These are phyloP conservation scores for Hippocampus mohnikei DNA, from an alignment of 2,113 vertebrate genomes.

Conservation along the genomic window DNA sequence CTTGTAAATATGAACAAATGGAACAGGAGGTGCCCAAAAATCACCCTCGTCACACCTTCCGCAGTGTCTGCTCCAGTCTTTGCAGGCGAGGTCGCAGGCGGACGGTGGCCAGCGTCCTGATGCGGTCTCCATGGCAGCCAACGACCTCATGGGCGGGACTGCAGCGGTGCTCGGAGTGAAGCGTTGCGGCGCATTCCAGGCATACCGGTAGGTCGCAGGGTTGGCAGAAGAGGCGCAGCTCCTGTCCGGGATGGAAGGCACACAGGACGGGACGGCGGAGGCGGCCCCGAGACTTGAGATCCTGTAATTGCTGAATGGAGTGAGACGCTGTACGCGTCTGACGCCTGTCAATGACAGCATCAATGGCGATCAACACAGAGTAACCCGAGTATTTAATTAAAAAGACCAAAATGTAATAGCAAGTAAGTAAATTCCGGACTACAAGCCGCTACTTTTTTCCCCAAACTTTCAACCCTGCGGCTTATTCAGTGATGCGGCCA, in stretches of 20 bases:
- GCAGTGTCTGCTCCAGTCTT: slow-evolving; percentile 70
- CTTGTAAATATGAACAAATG: not conserved
- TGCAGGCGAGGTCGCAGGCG: slow-evolving; percentile 71
- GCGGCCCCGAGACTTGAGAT: slow-evolving; percentile 68
- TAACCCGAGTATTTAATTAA: not conserved
- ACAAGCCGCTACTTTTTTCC: no score
- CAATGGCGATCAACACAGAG: not conserved
- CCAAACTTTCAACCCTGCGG: no score
- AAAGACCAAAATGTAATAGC: no score
- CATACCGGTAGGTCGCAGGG: slow-evolving; percentile 82
- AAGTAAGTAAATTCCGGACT: no score
- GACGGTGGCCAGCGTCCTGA: slow-evolving; percentile 74
- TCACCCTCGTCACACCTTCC: slow-evolving; percentile 38
- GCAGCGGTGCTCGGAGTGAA: slow-evolving; percentile 80
- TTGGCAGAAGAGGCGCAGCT: slow-evolving; percentile 86
- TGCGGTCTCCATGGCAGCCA: slow-evolving; percentile 72
- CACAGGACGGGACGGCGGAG: slow-evolving; percentile 77
- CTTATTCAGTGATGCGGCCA: no score
- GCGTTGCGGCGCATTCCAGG: slow-evolving; percentile 73
- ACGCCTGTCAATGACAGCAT: slow-evolving; percentile 67
- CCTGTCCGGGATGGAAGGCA: slow-evolving; percentile 77
- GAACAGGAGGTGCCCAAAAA: no score
- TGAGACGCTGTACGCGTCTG: slow-evolving; percentile 85
- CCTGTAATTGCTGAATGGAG: slow-evolving; percentile 69
- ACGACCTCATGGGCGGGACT: slow-evolving; percentile 69